phyloP scores from a whole-genome alignment of 2,888 invertebrate species.

The Cremastinae sp. region DNA sequence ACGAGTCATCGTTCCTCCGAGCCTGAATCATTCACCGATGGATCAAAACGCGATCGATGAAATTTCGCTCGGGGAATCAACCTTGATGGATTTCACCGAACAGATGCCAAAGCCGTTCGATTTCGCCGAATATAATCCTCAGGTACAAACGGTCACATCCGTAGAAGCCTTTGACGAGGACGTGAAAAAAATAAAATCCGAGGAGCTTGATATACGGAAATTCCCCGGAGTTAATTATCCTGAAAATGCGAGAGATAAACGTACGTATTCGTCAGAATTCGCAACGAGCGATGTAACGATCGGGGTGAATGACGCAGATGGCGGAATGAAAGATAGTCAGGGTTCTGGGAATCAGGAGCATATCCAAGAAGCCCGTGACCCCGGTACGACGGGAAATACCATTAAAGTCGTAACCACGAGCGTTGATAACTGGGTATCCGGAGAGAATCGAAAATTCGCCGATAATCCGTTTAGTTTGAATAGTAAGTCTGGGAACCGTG shows the following conservation, averaged over 20 bases:
- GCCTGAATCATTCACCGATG: neutral
- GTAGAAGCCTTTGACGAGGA: no score
- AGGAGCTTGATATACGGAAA: slow-evolving; percentile 3
- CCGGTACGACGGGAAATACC: slow-evolving; percentile 18
- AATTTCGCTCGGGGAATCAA: slow-evolving; percentile 10
- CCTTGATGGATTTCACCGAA: no score
- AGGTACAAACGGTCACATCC: no score
- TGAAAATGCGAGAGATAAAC: neutral
- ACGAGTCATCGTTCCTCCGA: slow-evolving; percentile 4
- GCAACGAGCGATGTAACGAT: slow-evolving; percentile 13
- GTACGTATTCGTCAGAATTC: slow-evolving; percentile 7
- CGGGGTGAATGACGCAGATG: slow-evolving; percentile 1
- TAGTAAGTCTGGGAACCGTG: slow-evolving; percentile 13
- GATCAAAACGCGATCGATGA: neutral
- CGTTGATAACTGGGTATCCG: slow-evolving; percentile 15
- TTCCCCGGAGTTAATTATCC: slow-evolving; percentile 28
- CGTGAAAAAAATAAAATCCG: neutral
- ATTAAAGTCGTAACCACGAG: neutral
- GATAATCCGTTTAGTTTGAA: slow-evolving; percentile 39
- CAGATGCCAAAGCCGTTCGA: no score
- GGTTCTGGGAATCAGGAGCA: neutral
- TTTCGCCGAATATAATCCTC: no score
- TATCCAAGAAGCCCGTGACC: neutral
- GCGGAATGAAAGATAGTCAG: neutral
- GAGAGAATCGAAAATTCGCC: slow-evolving; percentile 12